These are phyloP conservation scores for Lasioglossum baleicum DNA, from an alignment of 1,140 invertebrate species.

Conservation along the genomic window DNA sequence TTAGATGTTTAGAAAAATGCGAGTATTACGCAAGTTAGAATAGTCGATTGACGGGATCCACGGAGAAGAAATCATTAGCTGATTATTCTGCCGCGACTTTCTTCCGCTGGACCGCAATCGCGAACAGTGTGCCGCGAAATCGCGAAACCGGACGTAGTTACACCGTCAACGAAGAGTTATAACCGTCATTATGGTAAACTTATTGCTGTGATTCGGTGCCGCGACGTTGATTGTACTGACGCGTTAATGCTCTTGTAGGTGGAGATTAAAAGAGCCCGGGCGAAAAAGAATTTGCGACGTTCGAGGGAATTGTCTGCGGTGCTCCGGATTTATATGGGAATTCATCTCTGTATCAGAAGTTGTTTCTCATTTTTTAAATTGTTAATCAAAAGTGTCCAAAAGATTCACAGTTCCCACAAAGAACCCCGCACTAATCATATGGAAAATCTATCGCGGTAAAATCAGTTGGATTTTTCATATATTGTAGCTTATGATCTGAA, in stretches of 20 bases:
- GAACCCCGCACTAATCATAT: too few species aligned
- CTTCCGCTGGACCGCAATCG: constrained; percentile 32
- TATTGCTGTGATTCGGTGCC: constrained; percentile 8
- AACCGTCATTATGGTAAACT: constrained; percentile 17
- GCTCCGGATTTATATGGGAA: too few species aligned
- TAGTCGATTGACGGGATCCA: background rate
- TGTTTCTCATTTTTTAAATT: too few species aligned
- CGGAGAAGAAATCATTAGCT: background rate
- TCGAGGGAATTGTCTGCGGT: too few species aligned
- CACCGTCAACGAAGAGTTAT: constrained; percentile 14
- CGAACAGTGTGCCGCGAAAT: constrained; percentile 7
- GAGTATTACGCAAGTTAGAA: background rate
- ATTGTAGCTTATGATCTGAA: too few species aligned
- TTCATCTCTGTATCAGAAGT: too few species aligned
- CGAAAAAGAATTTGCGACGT: background rate
- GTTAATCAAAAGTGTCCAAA: too few species aligned
- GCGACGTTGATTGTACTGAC: background rate
- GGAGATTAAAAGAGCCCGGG: background rate
- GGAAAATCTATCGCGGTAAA: too few species aligned
- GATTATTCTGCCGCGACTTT: background rate
- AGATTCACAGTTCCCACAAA: too few species aligned
- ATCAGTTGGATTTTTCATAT: too few species aligned
- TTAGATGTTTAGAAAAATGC: background rate
- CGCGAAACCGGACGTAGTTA: constrained; percentile 25
- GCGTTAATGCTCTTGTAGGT: background rate